Percentiles rank a stretch among this genome's conserved stretches.
Evolutionary conservation across 2,888 invertebrate genomes (phyloP).

Genomic region (Coleophora deauratella): DNA sequence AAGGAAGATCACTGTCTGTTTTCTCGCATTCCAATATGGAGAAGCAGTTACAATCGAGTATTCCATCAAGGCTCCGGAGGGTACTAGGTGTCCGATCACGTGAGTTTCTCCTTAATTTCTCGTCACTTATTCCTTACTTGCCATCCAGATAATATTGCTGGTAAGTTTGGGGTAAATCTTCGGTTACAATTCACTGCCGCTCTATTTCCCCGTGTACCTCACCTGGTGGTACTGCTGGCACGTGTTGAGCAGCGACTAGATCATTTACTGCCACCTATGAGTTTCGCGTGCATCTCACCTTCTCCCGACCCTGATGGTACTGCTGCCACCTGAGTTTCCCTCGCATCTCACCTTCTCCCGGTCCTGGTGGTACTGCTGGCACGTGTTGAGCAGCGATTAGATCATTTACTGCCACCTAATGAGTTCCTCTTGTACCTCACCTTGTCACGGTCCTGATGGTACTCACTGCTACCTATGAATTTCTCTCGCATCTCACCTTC

Average conservation of each 20-base stretch:
- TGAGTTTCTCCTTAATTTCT: too few relatives aligned
- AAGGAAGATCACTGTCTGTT: too few relatives aligned
- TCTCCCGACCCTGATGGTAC: neutral
- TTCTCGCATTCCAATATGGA: neutral
- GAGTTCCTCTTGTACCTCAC: neutral
- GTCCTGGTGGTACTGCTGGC: neutral
- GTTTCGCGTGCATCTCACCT: too few relatives aligned
- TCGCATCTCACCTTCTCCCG: neutral
- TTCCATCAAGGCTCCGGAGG: too few relatives aligned
- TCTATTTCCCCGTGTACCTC: neutral
- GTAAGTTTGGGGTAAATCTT: too few relatives aligned
- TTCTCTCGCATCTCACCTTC: constrained; percentile 28
- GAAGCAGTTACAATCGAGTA: neutral
- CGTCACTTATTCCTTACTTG: too few relatives aligned
- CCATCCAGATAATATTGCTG: neutral
- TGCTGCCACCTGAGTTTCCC: neutral
- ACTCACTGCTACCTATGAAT: too few relatives aligned
- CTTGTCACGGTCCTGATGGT: neutral
- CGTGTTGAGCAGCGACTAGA: neutral
- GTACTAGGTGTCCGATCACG: constrained; percentile 85
- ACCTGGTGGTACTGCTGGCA: neutral
- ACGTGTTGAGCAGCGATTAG: neutral
- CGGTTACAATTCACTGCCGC: too few relatives aligned
- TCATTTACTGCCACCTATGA: too few relatives aligned
- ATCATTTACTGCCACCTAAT: too few relatives aligned